These are phyloP conservation scores for Acheta domesticus DNA, from an alignment of 2,888 invertebrate genomes.

Conservation along the genomic window DNA sequence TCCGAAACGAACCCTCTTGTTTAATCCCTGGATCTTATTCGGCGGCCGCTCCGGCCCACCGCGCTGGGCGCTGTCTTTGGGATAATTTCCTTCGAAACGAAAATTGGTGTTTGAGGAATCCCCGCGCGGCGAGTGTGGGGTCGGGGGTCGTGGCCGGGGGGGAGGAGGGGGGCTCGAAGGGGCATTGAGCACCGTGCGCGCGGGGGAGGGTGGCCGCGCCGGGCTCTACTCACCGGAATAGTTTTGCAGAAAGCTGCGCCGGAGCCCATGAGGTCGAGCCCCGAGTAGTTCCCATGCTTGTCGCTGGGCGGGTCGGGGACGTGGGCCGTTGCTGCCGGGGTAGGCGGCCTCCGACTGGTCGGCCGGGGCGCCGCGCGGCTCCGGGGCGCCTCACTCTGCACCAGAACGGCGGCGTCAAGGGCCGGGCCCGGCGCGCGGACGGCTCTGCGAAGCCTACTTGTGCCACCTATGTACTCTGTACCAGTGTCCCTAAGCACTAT, in stretches of 20 bases:
- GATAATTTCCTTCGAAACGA: not conserved
- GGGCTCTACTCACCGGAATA: slow-evolving; percentile 71
- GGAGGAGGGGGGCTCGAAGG: not conserved
- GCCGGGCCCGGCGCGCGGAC: slow-evolving; percentile 18
- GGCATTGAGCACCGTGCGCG: not conserved
- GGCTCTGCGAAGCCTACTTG: not conserved
- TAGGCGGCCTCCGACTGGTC: slow-evolving; percentile 36
- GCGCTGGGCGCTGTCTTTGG: not conserved
- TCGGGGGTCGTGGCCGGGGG: not conserved
- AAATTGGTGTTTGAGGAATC: not conserved
- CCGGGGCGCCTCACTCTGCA: slow-evolving; percentile 43
- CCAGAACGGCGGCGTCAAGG: not conserved
- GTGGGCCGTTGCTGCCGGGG: slow-evolving; percentile 36
- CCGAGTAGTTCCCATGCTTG: slow-evolving; percentile 66
- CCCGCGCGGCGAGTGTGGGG: not conserved
- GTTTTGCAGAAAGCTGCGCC: slow-evolving; percentile 86
- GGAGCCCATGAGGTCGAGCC: slow-evolving; percentile 77
- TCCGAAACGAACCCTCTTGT: slow-evolving; percentile 7
- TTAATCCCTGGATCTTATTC: not conserved
- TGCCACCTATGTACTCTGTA: too few species aligned
- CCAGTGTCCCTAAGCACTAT: too few species aligned
- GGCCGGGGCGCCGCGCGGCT: slow-evolving; percentile 32
- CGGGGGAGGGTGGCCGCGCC: not conserved
- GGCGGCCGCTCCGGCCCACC: not conserved
- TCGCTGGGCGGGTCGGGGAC: slow-evolving; percentile 37